These are phyloP conservation scores for Tenualosa thibaudeaui DNA, from an alignment of 2,797 vertebrate genomes.

Conservation along the genomic window DNA sequence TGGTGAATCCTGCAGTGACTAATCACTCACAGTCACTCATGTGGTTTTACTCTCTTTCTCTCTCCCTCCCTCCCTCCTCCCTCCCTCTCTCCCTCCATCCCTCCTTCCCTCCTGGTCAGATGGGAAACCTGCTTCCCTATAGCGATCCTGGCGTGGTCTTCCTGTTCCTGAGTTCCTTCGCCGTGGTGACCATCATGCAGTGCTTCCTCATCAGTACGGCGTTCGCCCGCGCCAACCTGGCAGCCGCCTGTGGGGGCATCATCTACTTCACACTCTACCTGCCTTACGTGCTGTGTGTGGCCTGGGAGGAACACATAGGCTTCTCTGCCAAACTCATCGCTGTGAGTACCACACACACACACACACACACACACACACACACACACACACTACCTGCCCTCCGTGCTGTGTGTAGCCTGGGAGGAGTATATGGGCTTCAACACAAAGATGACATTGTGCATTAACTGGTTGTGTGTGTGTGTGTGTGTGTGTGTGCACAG, in stretches of 20 bases:
- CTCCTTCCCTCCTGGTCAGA: slow-evolving; percentile 63
- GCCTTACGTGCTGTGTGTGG: slow-evolving; percentile 93
- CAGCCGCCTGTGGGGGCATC: slow-evolving; percentile 95
- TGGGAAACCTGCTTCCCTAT: slow-evolving; percentile 94
- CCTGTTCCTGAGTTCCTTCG: slow-evolving; percentile 89
- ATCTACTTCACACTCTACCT: slow-evolving; percentile 96
- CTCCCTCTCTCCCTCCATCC: not conserved
- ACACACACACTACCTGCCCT: not conserved
- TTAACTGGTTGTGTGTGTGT: not conserved
- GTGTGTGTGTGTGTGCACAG: slow-evolving; percentile 64
- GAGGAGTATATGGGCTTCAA: not conserved
- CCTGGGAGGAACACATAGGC: slow-evolving; percentile 93
- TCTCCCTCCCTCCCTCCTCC: not conserved
- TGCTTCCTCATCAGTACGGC: slow-evolving; percentile 96
- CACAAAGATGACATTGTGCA: not conserved
- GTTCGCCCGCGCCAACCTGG: slow-evolving; percentile 94
- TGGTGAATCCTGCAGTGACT: too few species aligned
- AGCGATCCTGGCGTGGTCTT: slow-evolving; percentile 92
- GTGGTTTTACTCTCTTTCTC: not conserved
- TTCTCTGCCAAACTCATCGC: slow-evolving; percentile 87
- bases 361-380: slow-evolving; percentile 4
- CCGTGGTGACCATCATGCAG: slow-evolving; percentile 91
- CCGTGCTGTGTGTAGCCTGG: not conserved
- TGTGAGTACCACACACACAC: slow-evolving; percentile 69
- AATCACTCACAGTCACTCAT: too few species aligned